Conservation (phyloP, 53 echinoderm and acorn worm genomes). For the Hippasteria phrygiana region DNA sequence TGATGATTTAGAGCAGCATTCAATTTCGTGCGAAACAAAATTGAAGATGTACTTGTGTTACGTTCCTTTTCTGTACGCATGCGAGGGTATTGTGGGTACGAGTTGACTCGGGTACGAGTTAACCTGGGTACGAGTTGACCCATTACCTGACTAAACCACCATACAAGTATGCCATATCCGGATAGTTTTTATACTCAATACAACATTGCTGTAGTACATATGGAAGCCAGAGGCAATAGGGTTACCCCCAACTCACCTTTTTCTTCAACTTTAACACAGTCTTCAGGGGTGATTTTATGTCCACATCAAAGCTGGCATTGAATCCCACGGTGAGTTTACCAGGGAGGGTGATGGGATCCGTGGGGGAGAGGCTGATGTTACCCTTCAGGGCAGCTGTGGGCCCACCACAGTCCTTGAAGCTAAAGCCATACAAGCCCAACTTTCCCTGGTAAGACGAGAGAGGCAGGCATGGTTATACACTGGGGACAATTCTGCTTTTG, state of each 20-base stretch:
- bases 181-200: too few relatives aligned
- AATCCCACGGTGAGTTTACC: slow-evolving; percentile 64
- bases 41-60: too few relatives aligned
- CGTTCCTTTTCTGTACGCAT: too few relatives aligned
- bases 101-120: too few relatives aligned
- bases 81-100: too few relatives aligned
- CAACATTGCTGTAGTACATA: not conserved
- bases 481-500: too few relatives aligned
- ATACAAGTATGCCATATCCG: too few relatives aligned
- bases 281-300: slow-evolving; percentile 56
- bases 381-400: slow-evolving; percentile 56
- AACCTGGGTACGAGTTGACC: too few relatives aligned
- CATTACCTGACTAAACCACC: too few relatives aligned
- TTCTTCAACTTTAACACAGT: slow-evolving; percentile 52
- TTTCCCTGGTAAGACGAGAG: not conserved
- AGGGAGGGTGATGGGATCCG: slow-evolving; percentile 61
- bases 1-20: too few relatives aligned
- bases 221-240: not conserved
- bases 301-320: slow-evolving; percentile 55
- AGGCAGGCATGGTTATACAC: not conserved
- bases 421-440: slow-evolving; percentile 53
- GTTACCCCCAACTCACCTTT: slow-evolving; percentile 52
- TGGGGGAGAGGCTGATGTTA: slow-evolving; percentile 58
- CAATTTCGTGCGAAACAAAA: too few relatives aligned
- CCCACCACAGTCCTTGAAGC: slow-evolving; percentile 58